These are phyloP conservation scores for Hermatobates lingyangjiaoensis DNA, from an alignment of 1,140 invertebrate species.

Conservation along the genomic window DNA sequence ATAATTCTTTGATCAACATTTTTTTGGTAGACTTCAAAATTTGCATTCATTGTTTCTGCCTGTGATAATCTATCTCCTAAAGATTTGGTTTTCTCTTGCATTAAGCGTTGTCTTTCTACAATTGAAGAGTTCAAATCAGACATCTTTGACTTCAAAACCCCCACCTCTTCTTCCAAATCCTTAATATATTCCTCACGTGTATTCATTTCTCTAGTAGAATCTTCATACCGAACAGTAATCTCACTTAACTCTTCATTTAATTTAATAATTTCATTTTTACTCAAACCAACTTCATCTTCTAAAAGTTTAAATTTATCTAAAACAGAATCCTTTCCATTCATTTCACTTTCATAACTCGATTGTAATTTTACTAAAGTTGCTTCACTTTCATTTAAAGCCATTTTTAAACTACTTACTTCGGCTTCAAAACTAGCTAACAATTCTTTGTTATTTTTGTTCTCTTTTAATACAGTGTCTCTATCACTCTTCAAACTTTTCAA, in stretches of 20 bases:
- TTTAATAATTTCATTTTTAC: constrained; percentile 13
- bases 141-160: constrained; percentile 35
- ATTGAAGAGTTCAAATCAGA: constrained; percentile 33
- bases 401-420: constrained; percentile 8
- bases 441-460: constrained; percentile 1
- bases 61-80: constrained; percentile 19
- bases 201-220: constrained; percentile 38
- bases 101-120: constrained; percentile 30
- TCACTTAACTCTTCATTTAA: constrained; percentile 13
- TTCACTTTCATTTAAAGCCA: constrained; percentile 3
- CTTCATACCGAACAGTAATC: constrained; percentile 10
- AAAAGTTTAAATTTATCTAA: constrained; percentile 9
- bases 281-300: constrained; percentile 12
- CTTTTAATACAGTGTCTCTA: too few relatives aligned
- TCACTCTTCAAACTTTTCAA: too few relatives aligned
- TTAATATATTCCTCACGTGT: constrained; percentile 52
- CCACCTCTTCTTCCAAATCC: constrained; percentile 43
- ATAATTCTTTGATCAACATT: constrained; percentile 31
- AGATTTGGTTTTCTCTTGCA: constrained; percentile 31
- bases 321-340: constrained; percentile 8
- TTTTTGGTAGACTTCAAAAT: constrained; percentile 9
- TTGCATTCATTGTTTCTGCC: constrained; percentile 9
- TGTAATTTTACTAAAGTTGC: constrained; percentile 11
- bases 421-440: constrained; percentile 9
- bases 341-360: constrained; percentile 11